A percentile compares a stretch with the other conserved stretches of the same genome.
phyloP scores from a whole-genome alignment of 2,888 invertebrate genomes.

The Hartigia nigra region DNA sequence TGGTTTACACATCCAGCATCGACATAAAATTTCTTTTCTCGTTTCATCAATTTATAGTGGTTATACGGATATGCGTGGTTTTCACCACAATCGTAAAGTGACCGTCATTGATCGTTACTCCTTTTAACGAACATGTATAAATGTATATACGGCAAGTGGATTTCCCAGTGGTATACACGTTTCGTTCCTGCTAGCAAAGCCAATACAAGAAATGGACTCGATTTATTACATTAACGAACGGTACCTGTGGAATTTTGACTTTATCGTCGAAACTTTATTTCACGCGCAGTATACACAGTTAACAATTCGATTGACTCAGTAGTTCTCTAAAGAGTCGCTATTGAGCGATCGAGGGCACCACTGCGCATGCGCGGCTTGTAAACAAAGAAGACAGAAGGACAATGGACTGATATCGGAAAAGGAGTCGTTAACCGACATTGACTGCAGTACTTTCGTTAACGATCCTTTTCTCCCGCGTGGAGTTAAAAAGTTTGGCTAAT shows the following conservation, averaged over 20 bases:
- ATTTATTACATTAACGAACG: not conserved
- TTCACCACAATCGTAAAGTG: not conserved
- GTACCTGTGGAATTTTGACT: not conserved
- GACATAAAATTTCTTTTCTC: not conserved
- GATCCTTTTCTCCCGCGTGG: slow-evolving; percentile 20
- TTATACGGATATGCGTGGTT: not conserved
- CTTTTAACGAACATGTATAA: not conserved
- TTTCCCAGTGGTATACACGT: not conserved
- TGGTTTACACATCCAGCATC: not conserved
- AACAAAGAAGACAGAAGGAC: not conserved
- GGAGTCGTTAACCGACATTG: slow-evolving; percentile 39
- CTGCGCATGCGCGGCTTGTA: not conserved
- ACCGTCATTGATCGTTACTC: not conserved
- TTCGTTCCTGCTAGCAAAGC: not conserved
- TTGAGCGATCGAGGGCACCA: not conserved
- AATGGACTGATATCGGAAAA: slow-evolving; percentile 27
- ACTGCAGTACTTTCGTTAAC: slow-evolving; percentile 37
- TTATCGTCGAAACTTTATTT: not conserved
- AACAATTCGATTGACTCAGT: not conserved
- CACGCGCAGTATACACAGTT: not conserved
- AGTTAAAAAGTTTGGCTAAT: not conserved
- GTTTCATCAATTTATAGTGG: not conserved
- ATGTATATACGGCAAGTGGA: not conserved
- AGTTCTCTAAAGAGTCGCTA: not conserved
- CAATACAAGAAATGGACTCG: not conserved